Evolutionary conservation across 2,113 vertebrate species (phyloP), one percentile per base, ranked within the genome.

Genomic region (Corythaeola cristata): DNA sequence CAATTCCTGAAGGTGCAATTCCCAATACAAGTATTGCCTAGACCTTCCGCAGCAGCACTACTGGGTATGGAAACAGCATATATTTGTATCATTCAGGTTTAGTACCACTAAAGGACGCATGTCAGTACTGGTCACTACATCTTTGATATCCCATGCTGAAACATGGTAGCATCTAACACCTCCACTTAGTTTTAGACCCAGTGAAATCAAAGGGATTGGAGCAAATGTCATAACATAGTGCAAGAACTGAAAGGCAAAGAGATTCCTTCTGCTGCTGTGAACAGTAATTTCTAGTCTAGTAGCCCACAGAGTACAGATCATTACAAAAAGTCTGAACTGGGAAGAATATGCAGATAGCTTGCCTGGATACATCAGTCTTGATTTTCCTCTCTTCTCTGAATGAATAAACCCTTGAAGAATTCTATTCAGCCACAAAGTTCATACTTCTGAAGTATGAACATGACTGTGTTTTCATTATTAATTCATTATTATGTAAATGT

Each of bases 31-130:
- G 21, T 49, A 66, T 62, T 50, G 45, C 24, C 52, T 47, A 60
- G 41, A 79, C 12, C 73, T 96, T 92, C 73, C 95, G 76, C 81
- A 97, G 93, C 93, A 98, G 96, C 96, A 97, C 91, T 91, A 77
- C 87, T 58, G 83, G 21, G 44, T 37, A 58, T 62, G 53, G 49
- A 74, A 90, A 72, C 24, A 22, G 56, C 39, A 69, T 1, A 5
- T 4, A 71, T 23, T 71, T 47, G 41, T 37, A n/a, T 41, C 19
- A 72, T 11, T 30, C 66, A 59, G 11, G 20, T 49, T 55, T 35
- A 59, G 47, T 41, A n/a, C 82, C 77, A 58, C 62, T 55, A 20
- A 55, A 56, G 33, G 41, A 85, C 22, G 41, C 11, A 7, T 2
- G 5, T 47, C 63, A n/a, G 53, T 5, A 71, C 49, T 13, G 23